A percentile compares a stretch with the other conserved stretches of the same genome.
Conservation (phyloP, 2,888 invertebrate species). For the Pimpla rufipes region DNA sequence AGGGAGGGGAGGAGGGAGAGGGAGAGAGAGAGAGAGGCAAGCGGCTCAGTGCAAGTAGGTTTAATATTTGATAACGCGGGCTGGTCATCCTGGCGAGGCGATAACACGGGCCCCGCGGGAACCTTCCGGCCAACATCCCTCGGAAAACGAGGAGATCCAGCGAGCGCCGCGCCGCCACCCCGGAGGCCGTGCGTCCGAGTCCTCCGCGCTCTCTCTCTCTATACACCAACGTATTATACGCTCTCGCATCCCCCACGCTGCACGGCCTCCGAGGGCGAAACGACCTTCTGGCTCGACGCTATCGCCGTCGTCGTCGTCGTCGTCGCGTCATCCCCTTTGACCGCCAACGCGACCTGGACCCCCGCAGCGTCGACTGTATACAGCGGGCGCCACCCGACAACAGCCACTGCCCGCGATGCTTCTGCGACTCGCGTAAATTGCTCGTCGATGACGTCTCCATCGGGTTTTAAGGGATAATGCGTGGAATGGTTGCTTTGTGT, state of each 20-base stretch:
- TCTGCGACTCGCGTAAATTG: background rate
- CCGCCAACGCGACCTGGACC: slow-evolving; percentile 27
- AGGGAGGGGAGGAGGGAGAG: slow-evolving; percentile 67
- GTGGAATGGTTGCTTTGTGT: no score
- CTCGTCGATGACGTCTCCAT: background rate
- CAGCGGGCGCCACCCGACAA: background rate
- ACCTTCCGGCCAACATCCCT: slow-evolving; percentile 84
- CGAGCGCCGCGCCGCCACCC: slow-evolving; percentile 43
- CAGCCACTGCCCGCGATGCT: background rate
- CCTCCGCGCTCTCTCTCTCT: slow-evolving; percentile 24
- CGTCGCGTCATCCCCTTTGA: slow-evolving; percentile 51
- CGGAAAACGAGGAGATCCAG: slow-evolving; percentile 79
- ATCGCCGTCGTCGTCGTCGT: slow-evolving; percentile 33
- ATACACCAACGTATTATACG: slow-evolving; percentile 28
- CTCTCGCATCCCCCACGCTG: slow-evolving; percentile 50
- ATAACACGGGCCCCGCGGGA: slow-evolving; percentile 85
- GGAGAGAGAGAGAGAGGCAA: slow-evolving; percentile 72
- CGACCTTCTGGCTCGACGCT: slow-evolving; percentile 52
- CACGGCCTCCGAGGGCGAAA: slow-evolving; percentile 37
- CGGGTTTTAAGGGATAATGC: no score
- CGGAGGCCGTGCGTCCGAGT: slow-evolving; percentile 57
- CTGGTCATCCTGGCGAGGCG: slow-evolving; percentile 85
- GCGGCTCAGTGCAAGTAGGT: slow-evolving; percentile 83
- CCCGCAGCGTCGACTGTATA: background rate
- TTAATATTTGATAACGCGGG: slow-evolving; percentile 85